A percentile compares a stretch with the other conserved stretches of the same genome.
These are phyloP conservation scores for Metellina segmentata DNA, from an alignment of 2,888 invertebrate genomes.

Conservation along the genomic window DNA sequence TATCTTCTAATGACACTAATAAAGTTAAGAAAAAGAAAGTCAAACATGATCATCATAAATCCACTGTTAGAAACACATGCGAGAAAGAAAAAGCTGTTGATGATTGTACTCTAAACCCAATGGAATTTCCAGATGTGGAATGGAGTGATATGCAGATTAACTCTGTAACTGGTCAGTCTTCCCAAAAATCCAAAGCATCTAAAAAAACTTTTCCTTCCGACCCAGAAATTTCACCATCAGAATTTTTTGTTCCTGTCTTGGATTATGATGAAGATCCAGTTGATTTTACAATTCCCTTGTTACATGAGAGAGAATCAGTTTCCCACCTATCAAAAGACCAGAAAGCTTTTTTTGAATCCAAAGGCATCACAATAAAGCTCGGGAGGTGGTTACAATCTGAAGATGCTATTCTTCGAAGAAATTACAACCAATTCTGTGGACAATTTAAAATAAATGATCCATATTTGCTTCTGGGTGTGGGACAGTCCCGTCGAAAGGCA, in stretches of 20 bases:
- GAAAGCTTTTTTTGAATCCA: not conserved
- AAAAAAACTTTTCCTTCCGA: too few relatives aligned
- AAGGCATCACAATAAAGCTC: not conserved
- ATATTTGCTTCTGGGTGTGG: conserved; percentile 14
- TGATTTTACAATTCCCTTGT: not conserved
- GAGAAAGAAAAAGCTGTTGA: too few relatives aligned
- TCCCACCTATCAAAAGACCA: not conserved
- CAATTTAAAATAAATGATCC: conserved; percentile 20
- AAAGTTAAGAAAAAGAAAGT: too few relatives aligned
- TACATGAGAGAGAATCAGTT: not conserved
- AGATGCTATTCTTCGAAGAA: not conserved
- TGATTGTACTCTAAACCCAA: too few relatives aligned
- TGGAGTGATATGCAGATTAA: too few relatives aligned
- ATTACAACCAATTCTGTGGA: not conserved
- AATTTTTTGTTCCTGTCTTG: not conserved
- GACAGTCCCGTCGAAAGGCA: not conserved
- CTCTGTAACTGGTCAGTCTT: too few relatives aligned
- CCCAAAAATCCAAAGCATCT: too few relatives aligned
- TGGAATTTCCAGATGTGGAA: too few relatives aligned
- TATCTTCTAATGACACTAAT: too few relatives aligned
- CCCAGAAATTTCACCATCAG: too few relatives aligned
- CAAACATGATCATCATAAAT: too few relatives aligned
- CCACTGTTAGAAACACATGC: too few relatives aligned
- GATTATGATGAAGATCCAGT: not conserved
- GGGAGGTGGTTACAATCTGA: conserved; percentile 10